Evolutionary conservation across 2,797 vertebrate species (phyloP), one percentile per base, ranked within the genome.

Genomic region (Pangasius krempfi): DNA sequence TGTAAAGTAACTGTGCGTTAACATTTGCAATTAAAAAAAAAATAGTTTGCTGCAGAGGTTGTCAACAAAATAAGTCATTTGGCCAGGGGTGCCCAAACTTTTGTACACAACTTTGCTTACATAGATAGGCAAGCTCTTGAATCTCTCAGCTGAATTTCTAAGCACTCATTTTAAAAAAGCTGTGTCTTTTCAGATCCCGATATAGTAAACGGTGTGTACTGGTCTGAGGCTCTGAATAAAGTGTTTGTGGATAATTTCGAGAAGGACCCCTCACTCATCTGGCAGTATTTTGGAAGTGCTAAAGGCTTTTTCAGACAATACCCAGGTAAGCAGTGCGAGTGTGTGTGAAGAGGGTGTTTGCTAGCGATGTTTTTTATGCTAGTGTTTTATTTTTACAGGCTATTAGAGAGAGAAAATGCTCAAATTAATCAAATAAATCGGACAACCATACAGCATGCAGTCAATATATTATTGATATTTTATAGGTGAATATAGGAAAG

Each of bases 301-400:
- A 99, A 99, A 92, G 98, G 98, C 80, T 99, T 99, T 96, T 99
- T 99, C 93, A 97, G 98, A 88, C 98, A 99, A 90, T 99, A 99
- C 89, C 98, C 98, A 79, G 98, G 98, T 99, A 92, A 93, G 94
- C 91, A 72, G 37, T 4, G 70, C 5, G 73, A 4, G 73, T 5
- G 72, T 75, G 44, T 75, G 72, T 75, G 25, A 13, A 18, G 18
- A 50, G 18, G n/a, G 18, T 37, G 56, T 58, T 56, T 62, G 20
- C 16, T 62, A 93, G 93, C 95, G 93, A 95, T 95, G 95, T 94
- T 47, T 47, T 47, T 8, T 47, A 9, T 92, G 92, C 93, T 94
- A 95, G 95, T 95, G 94, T 95, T 94, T 94, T 95, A 95, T 96
- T 96, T 95, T 96, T 96, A 95, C 95, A 96, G 92, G 93, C 94